Percentiles rank a stretch among this genome's conserved stretches.
phyloP scores from a whole-genome alignment of 2,888 invertebrate genomes.

The Baccha elongata region DNA sequence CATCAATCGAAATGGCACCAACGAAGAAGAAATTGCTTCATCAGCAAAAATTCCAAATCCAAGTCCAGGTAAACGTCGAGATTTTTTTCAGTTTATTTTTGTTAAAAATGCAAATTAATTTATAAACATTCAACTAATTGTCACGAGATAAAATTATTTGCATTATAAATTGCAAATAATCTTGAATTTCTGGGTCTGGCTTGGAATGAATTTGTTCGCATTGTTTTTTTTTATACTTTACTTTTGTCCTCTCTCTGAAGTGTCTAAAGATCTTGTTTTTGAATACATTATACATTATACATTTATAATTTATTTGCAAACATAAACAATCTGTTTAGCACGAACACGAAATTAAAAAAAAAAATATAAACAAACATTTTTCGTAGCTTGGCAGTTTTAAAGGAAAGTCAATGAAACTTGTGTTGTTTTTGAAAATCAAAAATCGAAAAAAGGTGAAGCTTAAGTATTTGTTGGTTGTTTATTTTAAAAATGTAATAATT shows the following conservation, averaged over 20 bases:
- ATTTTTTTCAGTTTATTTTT: slow-evolving; percentile 3
- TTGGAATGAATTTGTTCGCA: not conserved
- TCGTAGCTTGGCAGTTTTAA: not conserved
- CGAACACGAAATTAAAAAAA: not conserved
- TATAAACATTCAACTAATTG: not conserved
- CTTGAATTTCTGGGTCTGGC: not conserved
- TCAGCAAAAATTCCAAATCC: slow-evolving; percentile 51
- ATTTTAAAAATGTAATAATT: slow-evolving; percentile 24
- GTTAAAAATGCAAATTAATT: not conserved
- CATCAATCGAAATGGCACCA: slow-evolving; percentile 32
- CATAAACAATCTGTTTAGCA: slow-evolving; percentile 33
- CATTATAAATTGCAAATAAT: not conserved
- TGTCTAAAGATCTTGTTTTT: no score
- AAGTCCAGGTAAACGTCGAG: slow-evolving; percentile 52
- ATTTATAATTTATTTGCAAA: slow-evolving; percentile 34
- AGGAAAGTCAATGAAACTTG: no score
- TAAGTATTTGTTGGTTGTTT: slow-evolving; percentile 31
- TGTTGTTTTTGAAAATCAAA: no score
- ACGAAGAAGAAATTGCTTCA: slow-evolving; percentile 51
- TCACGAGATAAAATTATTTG: not conserved
- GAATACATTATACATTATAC: no score
- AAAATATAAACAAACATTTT: not conserved
- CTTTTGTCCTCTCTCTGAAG: not conserved
- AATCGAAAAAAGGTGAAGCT: slow-evolving; percentile 18
- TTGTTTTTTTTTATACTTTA: not conserved